Base-by-base conservation (phyloP, 2,888 invertebrate species). In the Pemphredon lugubris region DNA sequence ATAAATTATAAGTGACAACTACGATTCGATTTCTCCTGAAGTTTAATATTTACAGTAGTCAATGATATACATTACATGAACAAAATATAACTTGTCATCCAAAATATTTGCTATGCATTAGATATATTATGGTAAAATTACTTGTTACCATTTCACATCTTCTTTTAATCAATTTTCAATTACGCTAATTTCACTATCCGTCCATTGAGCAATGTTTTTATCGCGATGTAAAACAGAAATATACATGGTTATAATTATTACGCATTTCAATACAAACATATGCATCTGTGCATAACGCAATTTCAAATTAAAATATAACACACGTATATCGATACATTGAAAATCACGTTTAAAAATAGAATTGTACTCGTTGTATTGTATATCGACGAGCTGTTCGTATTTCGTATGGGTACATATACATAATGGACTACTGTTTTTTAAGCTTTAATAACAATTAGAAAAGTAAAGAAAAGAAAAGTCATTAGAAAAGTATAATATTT, bases 91-190 rank as follows among this genome's bases (percentile, higher is more conserved):
- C 2, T 44, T 20, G 9, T 21, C n/a, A 21, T 23, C 2, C 7
- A 44, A 44, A 44, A 44, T 44, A 44, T 44, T n/a, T 44, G 23
- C 23, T 44, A 44, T 44, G 44, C 44, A 42, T 44, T 44, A 21
- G 14, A 9, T n/a, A 21, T 44, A n/a, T 23, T 21, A 44, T 16
- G 39, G 7, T 11, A n/a, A n/a, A 39, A n/a, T 39, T 39, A 14
- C n/a, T 39, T 13, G 7, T n/a, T 39, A 2, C 5, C 4, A 14
- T 39, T 39, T 1, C 2, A 39, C 2, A 5, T 5, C 1, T 1
- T 13, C 5, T 14, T n/a, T 37, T 37, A 16, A 42, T 16, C 18
- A 9, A 42, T 7, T 18, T 16, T 20, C 11, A 4, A 4, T 16
- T 16, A 20, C 14, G 16, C 7, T 20, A 42, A 20, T 16, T n/a